Base-by-base conservation (phyloP, 2,113 vertebrate species). In the Caracal caracal region DNA sequence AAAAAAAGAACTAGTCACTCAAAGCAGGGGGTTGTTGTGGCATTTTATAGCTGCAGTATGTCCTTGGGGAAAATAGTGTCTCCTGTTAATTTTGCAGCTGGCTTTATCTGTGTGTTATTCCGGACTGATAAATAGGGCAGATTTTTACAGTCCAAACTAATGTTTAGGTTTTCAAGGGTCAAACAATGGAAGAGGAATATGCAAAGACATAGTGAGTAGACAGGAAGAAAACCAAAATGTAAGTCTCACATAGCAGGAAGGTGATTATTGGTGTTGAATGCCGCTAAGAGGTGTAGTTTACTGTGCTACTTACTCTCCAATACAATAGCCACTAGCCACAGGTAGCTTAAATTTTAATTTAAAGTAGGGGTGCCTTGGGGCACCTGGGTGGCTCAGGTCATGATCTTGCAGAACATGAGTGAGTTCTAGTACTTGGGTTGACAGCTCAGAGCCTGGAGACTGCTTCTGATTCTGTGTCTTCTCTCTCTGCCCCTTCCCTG, bases 141-240 rank as follows among this genome's bases (percentile, higher is more conserved):
- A 75, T 76, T 92, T 91, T 94, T 84, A 93, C 26, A 90, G 16
- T 63, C 30, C 11, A 24, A 96, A 94, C 51, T 88, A 93, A 90
- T 84, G 73, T 90, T 88, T 65, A 87, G 30, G 33, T 94, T 93
- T 90, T 66, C 49, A 61, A 80, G n/a, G 28, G 59, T 49, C 40
- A 96, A 90, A 94, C 15, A 71, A 19, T 43, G 30, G 76, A 93
- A 26, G n/a, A 65, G 37, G 79, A 70, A 78, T 61, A 85, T 80
- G 28, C 53, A 93, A 87, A 91, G 92, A 70, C 66, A 66, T 8
- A 65, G n/a, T 85, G 28, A 93, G 63, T 43, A 59, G 59, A 12
- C 37, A 65, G 37, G 28, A 92, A 63, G 71, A 91, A 66, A 93
- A 68, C 7, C 24, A 10, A 93, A 76, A 5, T 6, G 0, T 49